Evolutionary conservation across 2,888 invertebrate species (phyloP).

Genomic region (Tanytarsus gracilentus): DNA sequence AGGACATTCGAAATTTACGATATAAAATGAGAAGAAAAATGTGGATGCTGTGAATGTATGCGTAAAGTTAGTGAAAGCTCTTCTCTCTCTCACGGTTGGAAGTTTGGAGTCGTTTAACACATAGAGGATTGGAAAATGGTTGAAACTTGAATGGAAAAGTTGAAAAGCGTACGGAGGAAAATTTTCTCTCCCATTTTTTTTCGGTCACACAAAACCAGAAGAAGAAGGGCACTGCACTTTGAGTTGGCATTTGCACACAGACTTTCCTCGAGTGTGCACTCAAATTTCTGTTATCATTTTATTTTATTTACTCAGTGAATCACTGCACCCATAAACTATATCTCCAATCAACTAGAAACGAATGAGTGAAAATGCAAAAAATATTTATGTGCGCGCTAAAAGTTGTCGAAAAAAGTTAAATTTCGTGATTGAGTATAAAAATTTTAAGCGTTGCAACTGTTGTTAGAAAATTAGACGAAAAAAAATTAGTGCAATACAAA

Average conservation of each 20-base stretch:
- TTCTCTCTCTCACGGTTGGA: too few species aligned
- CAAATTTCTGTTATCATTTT: slow-evolving; percentile 19
- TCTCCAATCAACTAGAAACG: background rate
- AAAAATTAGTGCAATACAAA: too few species aligned
- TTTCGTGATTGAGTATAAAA: too few species aligned
- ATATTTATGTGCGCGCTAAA: too few species aligned
- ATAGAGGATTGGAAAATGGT: too few species aligned
- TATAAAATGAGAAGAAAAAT: background rate
- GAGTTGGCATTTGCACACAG: slow-evolving; percentile 18
- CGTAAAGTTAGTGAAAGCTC: slow-evolving; percentile 4
- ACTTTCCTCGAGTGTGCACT: slow-evolving; percentile 14
- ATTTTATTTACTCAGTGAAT: too few species aligned
- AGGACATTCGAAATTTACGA: slow-evolving; percentile 19
- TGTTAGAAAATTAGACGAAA: too few species aligned
- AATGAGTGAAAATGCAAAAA: background rate
- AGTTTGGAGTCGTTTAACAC: too few species aligned
- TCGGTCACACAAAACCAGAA: slow-evolving; percentile 33
- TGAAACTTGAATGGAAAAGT: background rate
- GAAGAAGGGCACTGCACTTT: slow-evolving; percentile 40
- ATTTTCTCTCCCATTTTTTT: background rate
- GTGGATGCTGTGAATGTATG: background rate
- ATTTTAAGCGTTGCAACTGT: too few species aligned
- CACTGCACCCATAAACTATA: background rate
- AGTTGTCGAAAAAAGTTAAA: too few species aligned
- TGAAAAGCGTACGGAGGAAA: background rate